Conservation (phyloP, 2,113 vertebrate species). For the Micromys minutus region DNA sequence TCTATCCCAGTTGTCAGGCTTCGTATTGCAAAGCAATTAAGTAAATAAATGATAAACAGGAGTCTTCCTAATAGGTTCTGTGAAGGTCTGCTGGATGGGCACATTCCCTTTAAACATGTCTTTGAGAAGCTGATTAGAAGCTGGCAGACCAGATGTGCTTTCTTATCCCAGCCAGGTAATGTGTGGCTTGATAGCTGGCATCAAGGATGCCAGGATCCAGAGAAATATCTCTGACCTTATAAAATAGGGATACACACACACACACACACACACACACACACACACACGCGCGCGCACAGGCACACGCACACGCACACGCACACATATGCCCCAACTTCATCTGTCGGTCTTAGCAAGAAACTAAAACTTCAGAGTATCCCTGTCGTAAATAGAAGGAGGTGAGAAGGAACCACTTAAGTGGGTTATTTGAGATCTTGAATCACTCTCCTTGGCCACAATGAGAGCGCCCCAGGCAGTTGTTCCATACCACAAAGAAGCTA, state of each 20-base stretch:
- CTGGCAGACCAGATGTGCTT: neutral
- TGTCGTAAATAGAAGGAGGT: neutral
- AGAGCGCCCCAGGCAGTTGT: neutral
- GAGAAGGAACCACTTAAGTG: neutral
- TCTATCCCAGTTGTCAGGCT: neutral
- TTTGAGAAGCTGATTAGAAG: conserved; percentile 44
- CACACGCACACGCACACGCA: no score
- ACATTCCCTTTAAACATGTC: neutral
- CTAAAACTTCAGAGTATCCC: neutral
- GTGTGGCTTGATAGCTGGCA: neutral
- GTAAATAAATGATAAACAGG: neutral
- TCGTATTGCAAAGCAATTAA: neutral
- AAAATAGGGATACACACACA: neutral
- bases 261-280: no score
- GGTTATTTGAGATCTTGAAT: neutral
- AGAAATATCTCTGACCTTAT: conserved; percentile 7
- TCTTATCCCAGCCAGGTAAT: neutral
- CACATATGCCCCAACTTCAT: neutral
- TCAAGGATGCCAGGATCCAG: neutral
- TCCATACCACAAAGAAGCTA: neutral
- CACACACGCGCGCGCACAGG: no score
- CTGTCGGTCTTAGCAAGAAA: neutral
- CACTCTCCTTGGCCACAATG: neutral
- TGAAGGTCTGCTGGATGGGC: neutral
- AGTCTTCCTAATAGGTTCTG: neutral